Conservation (phyloP, 2,888 invertebrate genomes). For the Caenorhabditis imperialis region DNA sequence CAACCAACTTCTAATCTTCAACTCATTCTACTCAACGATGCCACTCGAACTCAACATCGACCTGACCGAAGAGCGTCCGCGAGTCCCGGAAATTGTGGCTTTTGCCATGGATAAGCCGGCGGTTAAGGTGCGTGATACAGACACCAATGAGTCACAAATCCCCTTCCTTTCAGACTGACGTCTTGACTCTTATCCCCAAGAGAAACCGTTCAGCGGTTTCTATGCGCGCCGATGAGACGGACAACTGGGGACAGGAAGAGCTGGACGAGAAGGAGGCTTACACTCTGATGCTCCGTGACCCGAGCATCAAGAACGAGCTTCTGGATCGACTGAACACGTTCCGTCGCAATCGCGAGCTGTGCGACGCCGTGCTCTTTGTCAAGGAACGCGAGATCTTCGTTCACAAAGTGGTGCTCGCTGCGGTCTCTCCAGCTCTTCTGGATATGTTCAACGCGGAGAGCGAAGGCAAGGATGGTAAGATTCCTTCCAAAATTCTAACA, state of each 20-base stretch:
- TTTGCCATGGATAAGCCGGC: slow-evolving; percentile 33
- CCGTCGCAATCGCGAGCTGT: slow-evolving; percentile 85
- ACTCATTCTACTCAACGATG: slow-evolving; percentile 25
- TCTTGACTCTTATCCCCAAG: slow-evolving; percentile 66
- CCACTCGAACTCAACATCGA: slow-evolving; percentile 47
- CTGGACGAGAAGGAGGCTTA: slow-evolving; percentile 71
- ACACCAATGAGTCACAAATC: background rate
- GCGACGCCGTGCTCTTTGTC: slow-evolving; percentile 88
- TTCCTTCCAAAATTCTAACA: background rate
- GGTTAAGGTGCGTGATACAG: slow-evolving; percentile 10
- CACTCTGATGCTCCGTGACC: slow-evolving; percentile 66
- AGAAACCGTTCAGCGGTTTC: slow-evolving; percentile 72
- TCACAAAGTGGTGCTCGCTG: slow-evolving; percentile 81
- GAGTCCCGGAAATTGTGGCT: slow-evolving; percentile 45
- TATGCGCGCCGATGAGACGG: slow-evolving; percentile 74
- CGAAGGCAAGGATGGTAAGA: slow-evolving; percentile 31
- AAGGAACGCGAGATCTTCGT: slow-evolving; percentile 85
- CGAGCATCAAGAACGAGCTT: slow-evolving; percentile 69
- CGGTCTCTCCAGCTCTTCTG: slow-evolving; percentile 73
- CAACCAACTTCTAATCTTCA: slow-evolving; percentile 11
- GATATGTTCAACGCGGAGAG: slow-evolving; percentile 70
- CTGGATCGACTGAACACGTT: slow-evolving; percentile 78
- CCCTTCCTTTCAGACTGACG: slow-evolving; percentile 47
- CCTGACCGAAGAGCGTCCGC: slow-evolving; percentile 49
- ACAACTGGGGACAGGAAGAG: slow-evolving; percentile 68